Conservation (phyloP, 1,140 invertebrate genomes). For the Sminthurides bifidus region DNA sequence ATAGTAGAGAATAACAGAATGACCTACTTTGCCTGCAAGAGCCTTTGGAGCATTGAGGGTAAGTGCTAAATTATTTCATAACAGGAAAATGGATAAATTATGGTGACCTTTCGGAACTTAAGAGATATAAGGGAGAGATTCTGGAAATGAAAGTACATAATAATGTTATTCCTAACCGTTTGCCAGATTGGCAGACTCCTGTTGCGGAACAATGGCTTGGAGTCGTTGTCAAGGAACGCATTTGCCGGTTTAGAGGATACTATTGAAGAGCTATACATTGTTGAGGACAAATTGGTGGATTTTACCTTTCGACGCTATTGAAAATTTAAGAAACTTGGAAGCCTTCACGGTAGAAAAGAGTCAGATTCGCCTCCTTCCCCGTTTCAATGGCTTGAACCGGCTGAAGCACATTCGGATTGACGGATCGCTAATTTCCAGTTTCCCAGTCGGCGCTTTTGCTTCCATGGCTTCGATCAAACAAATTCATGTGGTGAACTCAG, state of each 20-base stretch:
- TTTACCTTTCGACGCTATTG: constrained; percentile 62
- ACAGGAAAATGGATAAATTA: no score
- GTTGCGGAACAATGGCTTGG: constrained; percentile 67
- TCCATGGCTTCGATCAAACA: constrained; percentile 59
- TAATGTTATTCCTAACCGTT: no score
- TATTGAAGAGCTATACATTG: constrained; percentile 66
- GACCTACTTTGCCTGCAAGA: constrained; percentile 61
- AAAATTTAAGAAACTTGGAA: constrained; percentile 59
- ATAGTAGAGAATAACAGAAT: constrained; percentile 75
- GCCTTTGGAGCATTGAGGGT: constrained; percentile 61
- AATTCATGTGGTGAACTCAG: constrained; percentile 55
- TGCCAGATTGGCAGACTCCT: constrained; percentile 47
- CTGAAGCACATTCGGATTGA: constrained; percentile 44
- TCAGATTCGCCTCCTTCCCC: constrained; percentile 27
- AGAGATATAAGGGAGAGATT: background rate
- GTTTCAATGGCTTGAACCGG: constrained; percentile 33
- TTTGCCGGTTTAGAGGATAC: constrained; percentile 57
- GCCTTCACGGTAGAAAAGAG: constrained; percentile 50
- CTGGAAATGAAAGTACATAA: no score
- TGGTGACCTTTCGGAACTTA: background rate
- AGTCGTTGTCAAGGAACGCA: constrained; percentile 66
- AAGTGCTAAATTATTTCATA: background rate
- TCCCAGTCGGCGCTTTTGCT: constrained; percentile 58
- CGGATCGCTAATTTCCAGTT: constrained; percentile 51
- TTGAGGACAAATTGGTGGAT: constrained; percentile 64